Evolutionary conservation across 2,113 vertebrate species (phyloP), one percentile per base, ranked within the genome.

Genomic region (Jacana jacana): DNA sequence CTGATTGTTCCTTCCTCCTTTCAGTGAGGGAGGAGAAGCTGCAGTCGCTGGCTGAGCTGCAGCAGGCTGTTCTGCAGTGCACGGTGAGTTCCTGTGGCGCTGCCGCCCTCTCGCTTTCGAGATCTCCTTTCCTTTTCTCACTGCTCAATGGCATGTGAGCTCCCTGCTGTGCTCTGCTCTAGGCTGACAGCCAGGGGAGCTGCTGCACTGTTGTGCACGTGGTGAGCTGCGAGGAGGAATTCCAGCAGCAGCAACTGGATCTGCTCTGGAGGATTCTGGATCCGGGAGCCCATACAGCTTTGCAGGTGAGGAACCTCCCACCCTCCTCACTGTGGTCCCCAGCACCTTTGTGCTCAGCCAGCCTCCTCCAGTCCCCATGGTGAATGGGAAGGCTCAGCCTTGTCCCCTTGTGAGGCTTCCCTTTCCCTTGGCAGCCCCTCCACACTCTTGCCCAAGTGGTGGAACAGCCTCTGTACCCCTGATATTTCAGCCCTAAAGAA

Each of bases 221-320:
- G 94, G 98, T 99, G 89, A 99, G 97, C 96, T 99, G 98, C 25
- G 99, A 99, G 94, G 99, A 99, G 61, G 99, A 99, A 88, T 99
- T 99, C 93, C 99, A 98, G 95, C 99, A 99, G 96, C 99, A 99
- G 97, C 99, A 99, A 96, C 94, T 98, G 91, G 98, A 99, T 69
- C 97, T 99, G 94, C 97, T 99, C 60, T 99, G 99, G 99, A 98
- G 97, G 98, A 98, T 99, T 77, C 23, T 98, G 93, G 97, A 98
- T 83, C 87, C 72, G 0, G 84, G 84, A 89, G 79, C 91, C 19
- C 95, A 94, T 70, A 64, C 96, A 25, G 88, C 71, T 71, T 78
- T 31, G 49, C 98, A 98, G 97, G 98, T 98, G 33, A 86, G 92
- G 65, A 91, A 23, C 13, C 18, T 64, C 17, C 3, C 5, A 13